Evolutionary conservation across 1,140 invertebrate species (phyloP).

Genomic region (Lasioglossum albipes): DNA sequence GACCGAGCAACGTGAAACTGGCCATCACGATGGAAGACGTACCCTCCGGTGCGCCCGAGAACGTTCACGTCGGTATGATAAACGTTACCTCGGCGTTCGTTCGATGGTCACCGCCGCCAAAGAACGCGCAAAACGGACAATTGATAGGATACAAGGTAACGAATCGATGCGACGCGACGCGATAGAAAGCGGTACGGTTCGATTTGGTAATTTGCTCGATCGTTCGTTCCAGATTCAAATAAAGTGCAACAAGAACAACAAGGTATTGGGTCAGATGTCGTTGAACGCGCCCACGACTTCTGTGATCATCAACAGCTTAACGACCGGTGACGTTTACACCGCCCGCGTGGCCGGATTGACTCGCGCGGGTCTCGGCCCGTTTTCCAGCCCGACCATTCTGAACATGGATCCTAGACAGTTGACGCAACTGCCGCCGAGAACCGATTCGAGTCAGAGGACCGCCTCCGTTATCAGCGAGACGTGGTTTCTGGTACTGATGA

Average conservation of each 20-base stretch:
- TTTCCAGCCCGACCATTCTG: conserved; percentile 82
- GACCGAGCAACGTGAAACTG: conserved; percentile 88
- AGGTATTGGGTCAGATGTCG: conserved; percentile 85
- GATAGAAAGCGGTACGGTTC: no score
- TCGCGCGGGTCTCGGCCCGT: conserved; percentile 85
- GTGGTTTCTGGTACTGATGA: conserved; percentile 88
- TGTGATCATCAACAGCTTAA: conserved; percentile 86
- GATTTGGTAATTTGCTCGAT: not conserved
- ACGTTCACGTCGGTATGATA: conserved; percentile 90
- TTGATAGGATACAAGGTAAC: conserved; percentile 90
- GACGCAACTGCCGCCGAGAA: conserved; percentile 79
- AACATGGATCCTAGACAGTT: conserved; percentile 83
- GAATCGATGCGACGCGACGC: no score
- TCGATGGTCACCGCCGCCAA: conserved; percentile 89
- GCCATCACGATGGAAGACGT: conserved; percentile 87
- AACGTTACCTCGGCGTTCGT: conserved; percentile 90
- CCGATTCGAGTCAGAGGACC: conserved; percentile 79
- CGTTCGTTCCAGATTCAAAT: conserved; percentile 83
- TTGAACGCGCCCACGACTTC: conserved; percentile 87
- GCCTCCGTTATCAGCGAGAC: conserved; percentile 83
- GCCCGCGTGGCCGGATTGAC: conserved; percentile 88
- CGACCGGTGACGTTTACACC: conserved; percentile 85
- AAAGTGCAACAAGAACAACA: conserved; percentile 83
- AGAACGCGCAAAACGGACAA: conserved; percentile 89
- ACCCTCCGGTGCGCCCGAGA: conserved; percentile 88